Base-by-base conservation (phyloP, 2,888 invertebrate genomes). In the Unio delphinus region DNA sequence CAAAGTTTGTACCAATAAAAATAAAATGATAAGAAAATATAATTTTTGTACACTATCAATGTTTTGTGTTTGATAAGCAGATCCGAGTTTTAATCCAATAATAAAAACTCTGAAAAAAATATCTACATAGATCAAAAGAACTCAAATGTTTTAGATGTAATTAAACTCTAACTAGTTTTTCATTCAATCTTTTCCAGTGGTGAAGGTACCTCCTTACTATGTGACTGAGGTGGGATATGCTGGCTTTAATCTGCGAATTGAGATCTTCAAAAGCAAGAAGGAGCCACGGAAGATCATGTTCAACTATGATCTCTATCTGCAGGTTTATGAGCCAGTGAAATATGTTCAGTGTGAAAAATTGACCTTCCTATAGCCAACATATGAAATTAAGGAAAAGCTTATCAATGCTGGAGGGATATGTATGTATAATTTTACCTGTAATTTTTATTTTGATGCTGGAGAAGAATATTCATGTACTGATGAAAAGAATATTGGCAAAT, bases 161-260 rank as follows among this genome's bases (percentile, higher is more conserved):
- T 8, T 8, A 58, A 23, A 23, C 8, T 3, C 30, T 58, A 58
- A 26, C 58, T 23, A 58, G 7, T 8, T 26, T 23, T 58, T 11
- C 7, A 58, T 58, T 58, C n/a, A 23, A 28, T 55, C 67, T 74
- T 79, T 93, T 93, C 65, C 92, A 96, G 96, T 95, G 83, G 92
- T 96, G 4, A 96, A 96, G 87, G 96, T 96, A 79, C 96, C 97
- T 65, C 98, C 98, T 4, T 98, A 95, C 91, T 91, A 93, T 65
- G 93, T 98, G 55, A 94, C 94, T 83, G 97, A 98, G 90, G 95
- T 96, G n/a, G 98, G 98, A 8, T 98, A 98, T 92, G 98, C 97
- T 73, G 96, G 98, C 56, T 98, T 98, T 90, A 92, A 93, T 64
- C 92, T 98, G 72, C 95, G 95, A 0, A 96, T 98, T 84, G 96